Percentiles rank a stretch among this genome's conserved stretches.
phyloP scores from a whole-genome alignment of 2,797 vertebrate species.

The Enteromius argenteus region DNA sequence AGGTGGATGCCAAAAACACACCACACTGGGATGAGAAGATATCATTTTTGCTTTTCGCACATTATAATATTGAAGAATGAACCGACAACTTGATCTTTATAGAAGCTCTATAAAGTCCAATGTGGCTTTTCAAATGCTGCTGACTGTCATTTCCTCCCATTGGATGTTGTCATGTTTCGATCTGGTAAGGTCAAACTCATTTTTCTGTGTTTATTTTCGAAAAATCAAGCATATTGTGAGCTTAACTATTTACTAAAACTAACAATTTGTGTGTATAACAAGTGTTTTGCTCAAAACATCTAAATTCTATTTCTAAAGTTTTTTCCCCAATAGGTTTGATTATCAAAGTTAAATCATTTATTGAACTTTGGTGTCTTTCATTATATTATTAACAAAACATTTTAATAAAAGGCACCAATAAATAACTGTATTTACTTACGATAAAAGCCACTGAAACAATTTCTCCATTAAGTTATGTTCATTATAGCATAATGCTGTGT shows the following conservation, averaged over 20 bases:
- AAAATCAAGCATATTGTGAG: not conserved
- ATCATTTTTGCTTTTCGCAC: not conserved
- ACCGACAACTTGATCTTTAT: no score
- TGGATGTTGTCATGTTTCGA: not conserved
- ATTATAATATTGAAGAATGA: not conserved
- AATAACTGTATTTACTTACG: not conserved
- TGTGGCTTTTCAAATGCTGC: not conserved
- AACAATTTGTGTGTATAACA: not conserved
- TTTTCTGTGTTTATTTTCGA: not conserved
- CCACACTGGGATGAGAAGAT: not conserved
- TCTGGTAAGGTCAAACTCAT: not conserved
- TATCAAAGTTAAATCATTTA: not conserved
- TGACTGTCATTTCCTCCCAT: not conserved
- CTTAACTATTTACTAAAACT: not conserved
- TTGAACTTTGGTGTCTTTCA: not conserved
- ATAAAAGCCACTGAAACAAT: not conserved
- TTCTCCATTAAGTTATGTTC: not conserved
- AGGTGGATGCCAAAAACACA: not conserved
- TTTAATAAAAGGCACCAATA: not conserved
- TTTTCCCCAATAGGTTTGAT: not conserved
- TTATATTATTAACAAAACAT: not conserved
- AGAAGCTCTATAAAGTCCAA: no score
- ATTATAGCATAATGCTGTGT: not conserved
- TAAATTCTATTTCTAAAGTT: not conserved
- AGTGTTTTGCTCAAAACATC: not conserved